phyloP scores from a whole-genome alignment of 2,797 vertebrate species.

The Sphaeramia orbicularis region DNA sequence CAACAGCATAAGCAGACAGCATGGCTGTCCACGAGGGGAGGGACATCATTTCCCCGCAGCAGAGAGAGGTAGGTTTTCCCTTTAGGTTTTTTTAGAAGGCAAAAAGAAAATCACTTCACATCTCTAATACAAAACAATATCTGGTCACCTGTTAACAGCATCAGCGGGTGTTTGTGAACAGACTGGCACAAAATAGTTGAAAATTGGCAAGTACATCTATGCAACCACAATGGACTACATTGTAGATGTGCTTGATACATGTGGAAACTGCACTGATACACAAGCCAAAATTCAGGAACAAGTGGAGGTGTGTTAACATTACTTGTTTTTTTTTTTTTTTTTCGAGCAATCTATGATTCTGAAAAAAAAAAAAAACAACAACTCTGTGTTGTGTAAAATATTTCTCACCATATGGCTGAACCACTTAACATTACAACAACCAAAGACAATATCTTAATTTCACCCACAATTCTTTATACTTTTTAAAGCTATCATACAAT shows the following conservation, averaged over 20 bases:
- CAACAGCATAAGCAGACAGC: constrained; percentile 67
- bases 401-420: neutral
- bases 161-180: constrained; percentile 23
- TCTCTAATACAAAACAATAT: constrained; percentile 51
- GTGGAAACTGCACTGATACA: constrained; percentile 28
- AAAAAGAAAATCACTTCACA: constrained; percentile 67
- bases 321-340: too few species aligned
- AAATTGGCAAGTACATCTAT: constrained; percentile 36
- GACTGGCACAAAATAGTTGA: constrained; percentile 49
- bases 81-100: constrained; percentile 64
- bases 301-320: constrained; percentile 7
- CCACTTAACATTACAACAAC: constrained; percentile 1
- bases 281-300: constrained; percentile 22
- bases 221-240: constrained; percentile 39
- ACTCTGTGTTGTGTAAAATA: too few species aligned
- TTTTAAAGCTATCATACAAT: neutral
- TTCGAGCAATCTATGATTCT: constrained; percentile 2
- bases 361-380: neutral
- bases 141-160: constrained; percentile 49
- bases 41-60: constrained; percentile 59
- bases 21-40: constrained; percentile 51
- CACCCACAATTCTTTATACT: neutral
- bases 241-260: constrained; percentile 25
- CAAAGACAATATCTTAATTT: neutral
- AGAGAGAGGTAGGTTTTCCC: constrained; percentile 79